Evolutionary conservation across 2,888 invertebrate species (phyloP).

Genomic region (Thymelicus acteon): DNA sequence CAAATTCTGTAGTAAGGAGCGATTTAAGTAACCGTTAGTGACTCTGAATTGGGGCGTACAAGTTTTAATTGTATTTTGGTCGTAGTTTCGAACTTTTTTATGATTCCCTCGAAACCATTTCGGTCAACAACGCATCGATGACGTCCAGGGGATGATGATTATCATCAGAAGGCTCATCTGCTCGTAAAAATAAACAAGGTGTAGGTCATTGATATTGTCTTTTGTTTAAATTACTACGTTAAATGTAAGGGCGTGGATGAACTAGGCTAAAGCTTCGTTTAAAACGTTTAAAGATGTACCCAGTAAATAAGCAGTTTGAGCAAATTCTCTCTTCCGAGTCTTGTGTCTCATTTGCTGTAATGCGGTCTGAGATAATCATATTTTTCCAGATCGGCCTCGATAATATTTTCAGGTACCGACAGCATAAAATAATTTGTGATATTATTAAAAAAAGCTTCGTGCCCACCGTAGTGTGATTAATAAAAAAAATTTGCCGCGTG

Average conservation of each 20-base stretch:
- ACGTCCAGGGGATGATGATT: too few relatives aligned
- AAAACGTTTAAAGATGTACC: slow-evolving; percentile 15
- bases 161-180: too few relatives aligned
- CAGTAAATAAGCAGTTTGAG: slow-evolving; percentile 21
- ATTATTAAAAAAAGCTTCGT: background rate
- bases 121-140: too few relatives aligned
- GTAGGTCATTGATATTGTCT: background rate
- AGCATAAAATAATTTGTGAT: slow-evolving; percentile 46
- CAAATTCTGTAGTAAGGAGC: too few relatives aligned
- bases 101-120: too few relatives aligned
- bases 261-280: slow-evolving; percentile 1
- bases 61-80: too few relatives aligned
- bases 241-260: background rate
- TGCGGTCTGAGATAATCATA: slow-evolving; percentile 72
- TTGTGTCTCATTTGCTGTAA: slow-evolving; percentile 71
- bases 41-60: too few relatives aligned
- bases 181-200: too few relatives aligned
- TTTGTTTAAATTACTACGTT: background rate
- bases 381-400: slow-evolving; percentile 76
- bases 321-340: slow-evolving; percentile 44
- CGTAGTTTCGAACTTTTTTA: too few relatives aligned
- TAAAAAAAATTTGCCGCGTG: too few relatives aligned
- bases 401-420: slow-evolving; percentile 59
- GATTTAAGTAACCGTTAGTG: too few relatives aligned
- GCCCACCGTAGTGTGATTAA: background rate